Conservation (phyloP, 2,888 invertebrate species). For the Danaus chrysippus region DNA sequence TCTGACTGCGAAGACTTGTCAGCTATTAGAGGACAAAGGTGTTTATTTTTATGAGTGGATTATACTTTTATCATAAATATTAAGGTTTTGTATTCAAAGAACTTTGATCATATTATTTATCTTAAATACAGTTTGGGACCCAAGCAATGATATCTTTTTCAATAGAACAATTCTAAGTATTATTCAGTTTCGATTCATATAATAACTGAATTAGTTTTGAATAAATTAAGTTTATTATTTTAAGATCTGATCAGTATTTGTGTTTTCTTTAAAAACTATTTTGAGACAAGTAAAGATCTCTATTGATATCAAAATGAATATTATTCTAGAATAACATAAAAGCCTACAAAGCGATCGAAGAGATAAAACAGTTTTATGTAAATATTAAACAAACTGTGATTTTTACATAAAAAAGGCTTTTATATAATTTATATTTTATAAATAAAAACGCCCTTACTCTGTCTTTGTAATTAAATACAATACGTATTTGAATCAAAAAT, state of each 20-base stretch:
- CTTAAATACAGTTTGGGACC: no score
- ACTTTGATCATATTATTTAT: no score
- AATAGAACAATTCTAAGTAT: no score
- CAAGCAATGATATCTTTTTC: no score
- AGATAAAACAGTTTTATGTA: neutral
- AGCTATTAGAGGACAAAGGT: neutral
- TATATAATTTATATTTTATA: no score
- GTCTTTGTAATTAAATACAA: slow-evolving; percentile 12
- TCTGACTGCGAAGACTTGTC: slow-evolving; percentile 27
- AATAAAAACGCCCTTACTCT: slow-evolving; percentile 2
- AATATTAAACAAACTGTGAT: no score
- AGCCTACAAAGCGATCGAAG: neutral
- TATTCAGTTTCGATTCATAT: no score
- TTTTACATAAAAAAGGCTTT: no score
- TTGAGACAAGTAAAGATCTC: neutral
- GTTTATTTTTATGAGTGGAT: neutral
- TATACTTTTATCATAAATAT: neutral
- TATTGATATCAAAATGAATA: neutral
- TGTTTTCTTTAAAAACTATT: neutral
- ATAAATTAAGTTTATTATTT: slow-evolving; percentile 17
- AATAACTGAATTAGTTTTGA: neutral
- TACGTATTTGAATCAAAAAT: slow-evolving; percentile 17
- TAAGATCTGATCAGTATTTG: neutral
- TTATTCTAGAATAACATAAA: slow-evolving; percentile 6
- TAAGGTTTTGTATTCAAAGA: neutral